Evolutionary conservation across 2,888 invertebrate species (phyloP), one percentile per base, ranked within the genome.

Genomic region (Dusona sp.): DNA sequence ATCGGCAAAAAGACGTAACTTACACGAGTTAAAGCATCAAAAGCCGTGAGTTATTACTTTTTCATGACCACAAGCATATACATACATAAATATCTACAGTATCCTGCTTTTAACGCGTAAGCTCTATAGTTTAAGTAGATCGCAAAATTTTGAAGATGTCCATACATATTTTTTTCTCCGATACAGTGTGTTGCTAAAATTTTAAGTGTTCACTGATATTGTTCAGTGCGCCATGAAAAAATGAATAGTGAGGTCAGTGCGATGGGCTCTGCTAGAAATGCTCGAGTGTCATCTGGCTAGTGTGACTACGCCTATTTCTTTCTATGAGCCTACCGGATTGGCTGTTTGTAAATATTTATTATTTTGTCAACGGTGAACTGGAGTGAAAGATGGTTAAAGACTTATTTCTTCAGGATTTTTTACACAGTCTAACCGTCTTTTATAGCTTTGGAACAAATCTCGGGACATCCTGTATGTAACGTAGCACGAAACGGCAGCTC

Each of bases 401-500:
- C 16, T 29, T 61, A 29, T 61, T 61, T 61, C 29, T 61, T 6
- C 61, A 61, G 6, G 29, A 29, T 29, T 61, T 57, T 16, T 6
- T 4, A 7, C 16, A 29, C 11, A 61, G 29, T 9, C 13, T 9
- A 25, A 57, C 13, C 1, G 7, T 61, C 29, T 16, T 61, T 16
- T 13, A 7, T 29, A 29, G 29, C 16, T 61, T 61, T 29, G 25
- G 29, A 61, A 16, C 16, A 61, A 61, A 61, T 61, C 61, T 29
- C 13, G 61, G 29, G 61, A 61, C 61, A 61, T 61, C 61, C 29
- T 61, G 61, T 61, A 61, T 61, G 29, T 25, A 6, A 16, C 16
- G 61, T 6, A 16, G 29, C 29, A 61, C 29, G 36, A 75, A 83
- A 74, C 80, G 75, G 79, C 75, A 65, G 68, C 77, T 78, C 42